Base-by-base conservation (phyloP, 2,888 invertebrate species). In the Dynastes maya region DNA sequence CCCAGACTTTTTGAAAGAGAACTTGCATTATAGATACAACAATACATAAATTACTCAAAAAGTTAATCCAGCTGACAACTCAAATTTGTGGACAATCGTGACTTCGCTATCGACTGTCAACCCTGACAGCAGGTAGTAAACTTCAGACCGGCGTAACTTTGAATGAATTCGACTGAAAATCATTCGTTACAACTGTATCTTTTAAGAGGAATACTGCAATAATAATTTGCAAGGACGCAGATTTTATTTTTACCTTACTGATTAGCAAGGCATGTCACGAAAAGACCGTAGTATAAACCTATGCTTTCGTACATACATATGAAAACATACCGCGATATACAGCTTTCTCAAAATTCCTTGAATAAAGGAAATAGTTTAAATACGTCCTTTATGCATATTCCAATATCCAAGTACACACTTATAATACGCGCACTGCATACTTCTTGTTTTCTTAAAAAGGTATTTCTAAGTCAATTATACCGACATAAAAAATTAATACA, bases 301-400 rank as follows among this genome's bases (percentile, higher is more conserved):
- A 67, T 58, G 32, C 32, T 27, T 45, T 16, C 45, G 6, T 9
- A 40, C 40, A 45, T 67, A 67, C 22, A 16, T 67, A 16, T 16
- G 40, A 40, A 67, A 67, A 45, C 45, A 67, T n/a, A 40, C 40
- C 45, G 16, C 40, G 40, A 67, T 40, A 22, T 49, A 22, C 65
- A 67, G 65, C 65, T 67, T 67, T 40, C 40, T 45, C 8, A n/a
- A 67, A 45, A 67, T 67, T 67, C 65, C 22, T 45, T 9, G 65
- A 67, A 67, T 67, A 67, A 67, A 45, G 65, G 65, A 67, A 67
- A 67, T 45, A 67, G 40, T 67, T 67, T 67, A 37, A 45, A 58
- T 58, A 22, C 22, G 16, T 22, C 8, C 5, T 16, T 8, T 22
- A 58, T 58, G 22, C 55, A 5, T 22, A 22, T 22, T 16, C 22